Evolutionary conservation across 2,888 invertebrate species (phyloP).

Genomic region (Smittia sp.): DNA sequence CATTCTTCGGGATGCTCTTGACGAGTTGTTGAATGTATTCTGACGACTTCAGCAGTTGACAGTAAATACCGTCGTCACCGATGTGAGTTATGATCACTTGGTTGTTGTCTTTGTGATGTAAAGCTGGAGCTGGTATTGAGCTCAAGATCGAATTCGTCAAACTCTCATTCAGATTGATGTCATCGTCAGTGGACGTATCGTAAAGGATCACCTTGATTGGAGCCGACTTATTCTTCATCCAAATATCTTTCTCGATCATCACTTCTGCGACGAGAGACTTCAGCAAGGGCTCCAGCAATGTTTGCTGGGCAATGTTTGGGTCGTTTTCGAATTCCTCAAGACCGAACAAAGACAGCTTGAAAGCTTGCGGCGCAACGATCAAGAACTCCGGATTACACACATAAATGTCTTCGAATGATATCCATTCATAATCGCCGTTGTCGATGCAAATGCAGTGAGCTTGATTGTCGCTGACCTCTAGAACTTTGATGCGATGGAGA

Average conservation of each 20-base stretch:
- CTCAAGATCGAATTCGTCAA: conserved; percentile 58
- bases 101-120: conserved; percentile 44
- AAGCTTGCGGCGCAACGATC: conserved; percentile 67
- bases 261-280: conserved; percentile 61
- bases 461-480: conserved; percentile 54
- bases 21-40: conserved; percentile 26
- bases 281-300: conserved; percentile 53
- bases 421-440: conserved; percentile 66
- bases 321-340: conserved; percentile 63
- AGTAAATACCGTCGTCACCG: conserved; percentile 50
- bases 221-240: conserved; percentile 40
- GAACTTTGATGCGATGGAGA: conserved; percentile 60
- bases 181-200: conserved; percentile 63
- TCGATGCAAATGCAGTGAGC: conserved; percentile 63
- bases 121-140: conserved; percentile 52
- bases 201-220: conserved; percentile 60
- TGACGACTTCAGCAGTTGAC: conserved; percentile 48
- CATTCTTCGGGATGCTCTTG: conserved; percentile 18
- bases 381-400: conserved; percentile 64
- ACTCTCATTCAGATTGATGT: conserved; percentile 64
- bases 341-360: conserved; percentile 67
- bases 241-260: conserved; percentile 50
- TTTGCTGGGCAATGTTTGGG: conserved; percentile 47
- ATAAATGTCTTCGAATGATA: conserved; percentile 58
- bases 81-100: conserved; percentile 51